Base-by-base conservation (phyloP, 2,113 vertebrate species). In the Merops nubicus region DNA sequence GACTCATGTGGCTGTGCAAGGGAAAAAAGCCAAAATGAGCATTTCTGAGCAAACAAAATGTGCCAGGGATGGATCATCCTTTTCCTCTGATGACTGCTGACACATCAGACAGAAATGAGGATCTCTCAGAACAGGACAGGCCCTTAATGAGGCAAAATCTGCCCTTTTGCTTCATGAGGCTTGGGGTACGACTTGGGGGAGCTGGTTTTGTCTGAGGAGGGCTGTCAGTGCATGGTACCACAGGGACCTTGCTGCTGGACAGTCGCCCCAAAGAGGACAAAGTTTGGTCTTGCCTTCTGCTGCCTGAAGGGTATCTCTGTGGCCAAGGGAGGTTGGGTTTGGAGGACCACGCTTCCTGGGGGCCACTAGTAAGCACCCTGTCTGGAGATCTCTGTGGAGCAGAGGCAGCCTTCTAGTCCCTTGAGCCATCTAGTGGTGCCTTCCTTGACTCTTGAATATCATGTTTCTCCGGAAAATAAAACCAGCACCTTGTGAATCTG, bases 391-490 rank as follows among this genome's bases (percentile, higher is more conserved):
- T 51, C 20, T 38, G 68, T 56, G 73, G 47, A 56, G 42, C 13
- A 72, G 73, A 28, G 64, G 17, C 42, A 81, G 89, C 65, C 77
- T 22, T 5, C 31, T 22, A 68, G 74, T 76, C 81, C 93, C 91
- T 91, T 92, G 77, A 68, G 91, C 87, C 93, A 88, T 73, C 91
- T 91, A 91, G 93, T 85, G 95, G 91, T 79, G 48, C 81, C 50
- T 89, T 64, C 77, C 74, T 51, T 81, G 88, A 15, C 31, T 60
- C 13, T 14, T 16, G 76, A 82, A 38, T 19, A 8, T 23, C 69
- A 47, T 5, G 16, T 7, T 38, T 75, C 11, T 0, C 36, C 42
- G 40, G n/a, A 65, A 79, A 28, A 18, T 9, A 38, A 5, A 36
- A 91, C 15, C 26, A 65, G 21, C 54, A 54, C 91, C 50, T 60